Conservation (phyloP, 2,888 invertebrate species). For the Tetranychus truncatus region DNA sequence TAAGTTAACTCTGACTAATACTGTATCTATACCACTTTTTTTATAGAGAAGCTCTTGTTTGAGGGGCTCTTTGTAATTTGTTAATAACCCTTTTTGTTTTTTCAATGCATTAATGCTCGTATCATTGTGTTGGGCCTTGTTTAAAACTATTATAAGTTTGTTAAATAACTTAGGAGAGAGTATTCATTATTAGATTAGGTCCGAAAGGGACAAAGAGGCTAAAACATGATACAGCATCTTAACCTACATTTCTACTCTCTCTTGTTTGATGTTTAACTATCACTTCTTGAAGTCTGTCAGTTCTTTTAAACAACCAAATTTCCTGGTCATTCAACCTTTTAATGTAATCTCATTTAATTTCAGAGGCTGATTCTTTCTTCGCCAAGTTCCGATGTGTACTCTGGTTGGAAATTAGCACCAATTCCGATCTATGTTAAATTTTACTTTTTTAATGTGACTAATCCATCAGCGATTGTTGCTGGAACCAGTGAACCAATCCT, state of each 20-base stretch:
- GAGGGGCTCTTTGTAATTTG: too few relatives aligned
- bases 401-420: slow-evolving; percentile 9
- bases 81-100: too few relatives aligned
- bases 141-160: too few relatives aligned
- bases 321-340: background rate
- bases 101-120: too few relatives aligned
- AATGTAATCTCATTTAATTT: background rate
- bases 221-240: background rate
- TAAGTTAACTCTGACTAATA: too few relatives aligned
- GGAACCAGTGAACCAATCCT: background rate
- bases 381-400: background rate
- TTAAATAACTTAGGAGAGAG: too few relatives aligned
- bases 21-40: too few relatives aligned
- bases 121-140: too few relatives aligned
- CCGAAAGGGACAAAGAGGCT: too few relatives aligned
- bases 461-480: background rate
- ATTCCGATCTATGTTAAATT: slow-evolving; percentile 11
- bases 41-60: too few relatives aligned
- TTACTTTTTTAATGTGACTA: slow-evolving; percentile 15
- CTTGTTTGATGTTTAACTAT: background rate
- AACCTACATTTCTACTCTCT: background rate
- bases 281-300: background rate
- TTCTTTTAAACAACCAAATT: background rate
- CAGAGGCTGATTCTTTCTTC: background rate
- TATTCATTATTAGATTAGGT: too few relatives aligned